Conservation (phyloP, 2,888 invertebrate genomes). For the Meloe dianella region DNA sequence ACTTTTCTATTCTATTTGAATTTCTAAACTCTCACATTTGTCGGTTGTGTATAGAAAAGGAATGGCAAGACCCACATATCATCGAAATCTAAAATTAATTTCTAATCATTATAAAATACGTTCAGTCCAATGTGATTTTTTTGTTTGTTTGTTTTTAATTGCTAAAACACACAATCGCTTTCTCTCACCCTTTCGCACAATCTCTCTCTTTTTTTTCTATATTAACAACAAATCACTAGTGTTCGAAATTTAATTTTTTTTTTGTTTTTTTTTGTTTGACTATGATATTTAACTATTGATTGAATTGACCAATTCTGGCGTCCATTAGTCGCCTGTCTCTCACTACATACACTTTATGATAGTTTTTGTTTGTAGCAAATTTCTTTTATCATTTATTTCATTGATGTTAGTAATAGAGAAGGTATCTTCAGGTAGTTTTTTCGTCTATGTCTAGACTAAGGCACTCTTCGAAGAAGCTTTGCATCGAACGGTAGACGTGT, state of each 20-base stretch:
- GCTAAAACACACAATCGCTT: neutral
- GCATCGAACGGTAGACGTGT: conserved; percentile 92
- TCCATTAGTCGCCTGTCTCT: conserved; percentile 12
- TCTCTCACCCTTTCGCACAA: conserved; percentile 5
- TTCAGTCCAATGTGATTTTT: conserved; percentile 34
- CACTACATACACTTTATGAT: conserved; percentile 3
- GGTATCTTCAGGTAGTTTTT: conserved; percentile 48
- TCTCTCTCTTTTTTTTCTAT: conserved; percentile 19
- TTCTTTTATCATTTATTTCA: conserved; percentile 38
- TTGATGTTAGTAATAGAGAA: conserved; percentile 40
- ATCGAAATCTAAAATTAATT: conserved; percentile 24
- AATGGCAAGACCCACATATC: conserved; percentile 14
- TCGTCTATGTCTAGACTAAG: conserved; percentile 84
- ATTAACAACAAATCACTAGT: conserved; percentile 31
- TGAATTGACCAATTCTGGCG: conserved; percentile 27
- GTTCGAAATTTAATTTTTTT: conserved; percentile 22
- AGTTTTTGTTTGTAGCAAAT: neutral
- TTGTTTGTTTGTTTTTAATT: neutral
- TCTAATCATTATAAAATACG: conserved; percentile 39
- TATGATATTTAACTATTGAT: conserved; percentile 37
- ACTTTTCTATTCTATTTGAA: conserved; percentile 25
- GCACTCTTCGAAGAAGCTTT: conserved; percentile 90
- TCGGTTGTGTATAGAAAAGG: conserved; percentile 18
- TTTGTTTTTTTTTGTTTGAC: neutral
- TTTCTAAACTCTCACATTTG: conserved; percentile 8